Conservation (phyloP, 2,113 vertebrate genomes). For the Phycodurus eques region DNA sequence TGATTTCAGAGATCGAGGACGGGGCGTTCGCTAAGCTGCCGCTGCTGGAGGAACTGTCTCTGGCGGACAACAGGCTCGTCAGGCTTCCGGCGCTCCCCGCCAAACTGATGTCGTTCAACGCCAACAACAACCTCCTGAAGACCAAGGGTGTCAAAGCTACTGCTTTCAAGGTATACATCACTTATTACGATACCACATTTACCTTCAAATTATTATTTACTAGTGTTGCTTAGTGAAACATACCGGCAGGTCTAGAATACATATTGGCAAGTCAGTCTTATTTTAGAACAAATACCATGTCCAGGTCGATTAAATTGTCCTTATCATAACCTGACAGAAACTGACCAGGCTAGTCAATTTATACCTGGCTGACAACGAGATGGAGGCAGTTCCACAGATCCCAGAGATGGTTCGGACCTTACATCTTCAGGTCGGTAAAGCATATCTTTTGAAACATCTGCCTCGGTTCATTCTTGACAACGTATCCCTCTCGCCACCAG, state of each 20-base stretch:
- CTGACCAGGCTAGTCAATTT: constrained; percentile 81
- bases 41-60: constrained; percentile 85
- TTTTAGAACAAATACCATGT: not conserved
- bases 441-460: not conserved
- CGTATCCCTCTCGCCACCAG: constrained; percentile 63
- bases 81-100: constrained; percentile 89
- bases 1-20: constrained; percentile 94
- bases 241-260: not conserved
- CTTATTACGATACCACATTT: not conserved
- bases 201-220: not conserved
- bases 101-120: constrained; percentile 85
- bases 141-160: constrained; percentile 93
- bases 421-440: constrained; percentile 85
- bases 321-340: constrained; percentile 72
- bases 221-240: not conserved
- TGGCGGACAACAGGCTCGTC: constrained; percentile 87
- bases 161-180: constrained; percentile 85
- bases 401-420: constrained; percentile 86
- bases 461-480: not conserved
- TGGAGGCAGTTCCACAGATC: constrained; percentile 89
- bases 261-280: not conserved
- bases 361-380: constrained; percentile 84
- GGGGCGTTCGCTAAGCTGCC: constrained; percentile 86
- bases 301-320: not conserved
- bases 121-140: constrained; percentile 87